These are phyloP conservation scores for Dendroctonus ponderosae DNA, from an alignment of 1,140 invertebrate species.

Conservation along the genomic window DNA sequence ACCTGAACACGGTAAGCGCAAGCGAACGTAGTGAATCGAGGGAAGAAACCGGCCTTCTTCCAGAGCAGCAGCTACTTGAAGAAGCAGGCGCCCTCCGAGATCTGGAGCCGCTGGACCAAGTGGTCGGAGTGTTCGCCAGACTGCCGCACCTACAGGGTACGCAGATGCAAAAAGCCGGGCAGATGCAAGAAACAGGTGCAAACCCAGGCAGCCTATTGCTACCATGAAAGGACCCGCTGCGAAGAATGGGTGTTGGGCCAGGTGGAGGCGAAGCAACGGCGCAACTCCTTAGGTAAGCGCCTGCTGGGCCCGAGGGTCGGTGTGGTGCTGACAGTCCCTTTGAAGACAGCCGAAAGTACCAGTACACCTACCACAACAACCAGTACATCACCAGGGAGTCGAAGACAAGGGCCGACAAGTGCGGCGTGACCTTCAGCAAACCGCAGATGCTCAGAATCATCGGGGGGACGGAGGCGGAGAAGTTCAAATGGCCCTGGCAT, in stretches of 20 bases:
- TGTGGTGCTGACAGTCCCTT: background rate
- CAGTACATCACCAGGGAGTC: slow-evolving; percentile 24
- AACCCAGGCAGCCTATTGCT: slow-evolving; percentile 81
- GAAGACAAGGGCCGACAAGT: slow-evolving; percentile 26
- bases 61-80: slow-evolving; percentile 39
- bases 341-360: slow-evolving; percentile 37
- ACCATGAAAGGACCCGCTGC: slow-evolving; percentile 74
- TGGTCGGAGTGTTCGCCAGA: slow-evolving; percentile 52
- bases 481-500: slow-evolving; percentile 91
- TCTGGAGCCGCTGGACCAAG: slow-evolving; percentile 52
- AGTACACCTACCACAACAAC: slow-evolving; percentile 37
- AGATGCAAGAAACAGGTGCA: slow-evolving; percentile 71
- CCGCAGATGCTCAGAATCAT: slow-evolving; percentile 73
- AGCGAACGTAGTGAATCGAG: background rate
- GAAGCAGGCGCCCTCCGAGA: slow-evolving; percentile 37
- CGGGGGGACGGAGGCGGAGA: slow-evolving; percentile 73
- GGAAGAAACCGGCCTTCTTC: slow-evolving; percentile 12
- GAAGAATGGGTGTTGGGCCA: slow-evolving; percentile 67
- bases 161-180: slow-evolving; percentile 70
- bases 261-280: slow-evolving; percentile 30
- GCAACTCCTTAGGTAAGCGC: slow-evolving; percentile 13
- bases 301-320: background rate
- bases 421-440: slow-evolving; percentile 42
- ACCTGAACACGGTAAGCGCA: slow-evolving; percentile 38
- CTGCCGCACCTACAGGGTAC: slow-evolving; percentile 52